Conservation (phyloP, 2,113 vertebrate species). For the Argyrosomus japonicus region DNA sequence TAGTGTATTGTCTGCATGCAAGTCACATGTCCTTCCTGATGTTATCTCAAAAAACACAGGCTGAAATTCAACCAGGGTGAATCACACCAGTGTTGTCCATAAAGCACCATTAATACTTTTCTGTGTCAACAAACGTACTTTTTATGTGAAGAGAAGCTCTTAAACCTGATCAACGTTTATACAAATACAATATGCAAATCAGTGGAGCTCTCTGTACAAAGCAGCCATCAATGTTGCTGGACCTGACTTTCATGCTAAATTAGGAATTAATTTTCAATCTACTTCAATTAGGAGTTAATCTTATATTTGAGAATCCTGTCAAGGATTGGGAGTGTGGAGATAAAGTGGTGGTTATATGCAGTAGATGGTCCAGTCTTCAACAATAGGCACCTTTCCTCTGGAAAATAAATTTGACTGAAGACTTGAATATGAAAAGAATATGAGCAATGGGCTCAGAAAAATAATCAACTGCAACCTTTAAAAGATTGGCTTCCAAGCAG, state of each 20-base stretch:
- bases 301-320: conserved; percentile 16
- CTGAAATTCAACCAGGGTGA: neutral
- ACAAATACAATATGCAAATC: neutral
- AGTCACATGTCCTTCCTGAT: neutral
- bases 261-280: conserved; percentile 19
- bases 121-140: neutral
- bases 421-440: conserved; percentile 47
- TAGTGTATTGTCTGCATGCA: neutral
- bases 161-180: neutral
- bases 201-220: neutral
- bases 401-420: conserved; percentile 50
- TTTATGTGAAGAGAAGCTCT: neutral
- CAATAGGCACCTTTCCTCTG: conserved; percentile 26
- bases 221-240: neutral
- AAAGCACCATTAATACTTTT: neutral
- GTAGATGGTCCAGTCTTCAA: conserved; percentile 5
- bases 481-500: conserved; percentile 49
- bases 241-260: conserved; percentile 28
- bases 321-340: neutral
- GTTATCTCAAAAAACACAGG: neutral
- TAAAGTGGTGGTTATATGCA: neutral
- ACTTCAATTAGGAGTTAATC: conserved; percentile 31
- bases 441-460: conserved; percentile 27
- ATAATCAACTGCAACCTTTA: conserved; percentile 45
- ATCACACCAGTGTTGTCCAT: neutral